A percentile compares a stretch with the other conserved stretches of the same genome.
These are phyloP conservation scores for Eleginops maclovinus DNA, from an alignment of 2,113 vertebrate species.

Conservation along the genomic window DNA sequence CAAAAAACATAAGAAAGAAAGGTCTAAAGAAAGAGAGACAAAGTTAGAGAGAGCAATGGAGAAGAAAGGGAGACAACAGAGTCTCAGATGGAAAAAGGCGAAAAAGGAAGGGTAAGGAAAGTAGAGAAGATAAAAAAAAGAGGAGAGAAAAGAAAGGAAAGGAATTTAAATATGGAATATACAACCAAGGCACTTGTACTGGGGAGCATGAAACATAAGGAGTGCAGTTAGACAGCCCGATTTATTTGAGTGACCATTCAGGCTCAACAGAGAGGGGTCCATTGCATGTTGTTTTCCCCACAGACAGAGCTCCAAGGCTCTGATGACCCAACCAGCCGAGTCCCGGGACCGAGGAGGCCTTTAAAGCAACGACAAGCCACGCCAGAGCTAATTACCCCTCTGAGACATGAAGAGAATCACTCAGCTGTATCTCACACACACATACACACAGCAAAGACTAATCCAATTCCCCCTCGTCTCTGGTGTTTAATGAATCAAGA, in stretches of 20 bases:
- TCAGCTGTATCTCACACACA: slow-evolving; percentile 60
- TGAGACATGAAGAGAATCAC: slow-evolving; percentile 73
- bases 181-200: slow-evolving; percentile 1
- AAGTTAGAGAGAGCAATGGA: neutral
- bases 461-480: slow-evolving; percentile 57
- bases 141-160: neutral
- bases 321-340: slow-evolving; percentile 52
- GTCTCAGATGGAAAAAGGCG: too few species aligned
- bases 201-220: slow-evolving; percentile 27
- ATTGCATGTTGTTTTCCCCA: slow-evolving; percentile 35
- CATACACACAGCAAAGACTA: slow-evolving; percentile 44
- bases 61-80: neutral
- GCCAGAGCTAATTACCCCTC: slow-evolving; percentile 74
- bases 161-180: slow-evolving; percentile 7
- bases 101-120: neutral
- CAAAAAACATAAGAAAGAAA: too few species aligned
- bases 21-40: neutral
- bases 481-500: slow-evolving; percentile 72
- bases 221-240: slow-evolving; percentile 20
- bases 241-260: slow-evolving; percentile 56
- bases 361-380: slow-evolving; percentile 61
- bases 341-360: slow-evolving; percentile 57
- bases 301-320: slow-evolving; percentile 22
- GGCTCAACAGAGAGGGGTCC: slow-evolving; percentile 22
- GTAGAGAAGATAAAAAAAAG: neutral